phyloP scores from a whole-genome alignment of 2,888 invertebrate genomes.

The Harmothoe impar region DNA sequence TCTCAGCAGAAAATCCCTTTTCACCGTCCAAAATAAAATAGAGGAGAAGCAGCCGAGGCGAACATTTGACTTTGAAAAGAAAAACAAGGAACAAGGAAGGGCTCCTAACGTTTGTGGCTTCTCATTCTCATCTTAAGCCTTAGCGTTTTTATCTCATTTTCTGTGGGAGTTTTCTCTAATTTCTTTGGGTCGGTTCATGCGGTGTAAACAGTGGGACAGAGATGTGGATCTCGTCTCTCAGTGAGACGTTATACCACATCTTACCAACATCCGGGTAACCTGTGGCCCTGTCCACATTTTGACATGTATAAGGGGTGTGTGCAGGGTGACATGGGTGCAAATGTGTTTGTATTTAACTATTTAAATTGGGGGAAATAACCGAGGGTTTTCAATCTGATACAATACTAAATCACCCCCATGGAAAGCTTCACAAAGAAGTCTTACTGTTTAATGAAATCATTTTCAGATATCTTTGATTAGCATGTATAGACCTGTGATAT shows the following conservation, averaged over 20 bases:
- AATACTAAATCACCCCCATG: too few relatives aligned
- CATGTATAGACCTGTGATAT: too few relatives aligned
- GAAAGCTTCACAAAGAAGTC: too few relatives aligned
- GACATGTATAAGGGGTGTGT: too few relatives aligned
- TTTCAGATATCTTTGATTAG: too few relatives aligned
- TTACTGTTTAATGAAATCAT: too few relatives aligned
- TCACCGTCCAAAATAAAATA: not conserved
- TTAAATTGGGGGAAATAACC: too few relatives aligned
- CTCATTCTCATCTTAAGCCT: slow-evolving; percentile 13
- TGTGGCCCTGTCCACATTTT: too few relatives aligned
- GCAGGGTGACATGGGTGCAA: too few relatives aligned
- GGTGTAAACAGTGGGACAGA: not conserved
- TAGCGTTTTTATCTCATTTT: not conserved
- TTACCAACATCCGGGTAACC: too few relatives aligned
- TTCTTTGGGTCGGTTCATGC: not conserved
- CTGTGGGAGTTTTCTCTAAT: not conserved
- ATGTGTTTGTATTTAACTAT: too few relatives aligned
- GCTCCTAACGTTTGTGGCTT: slow-evolving; percentile 1
- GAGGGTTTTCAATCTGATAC: too few relatives aligned
- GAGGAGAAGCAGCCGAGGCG: not conserved
- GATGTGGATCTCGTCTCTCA: not conserved
- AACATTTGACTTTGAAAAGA: slow-evolving; percentile 11
- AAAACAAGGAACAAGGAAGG: not conserved
- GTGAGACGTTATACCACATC: not conserved
- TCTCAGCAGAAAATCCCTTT: not conserved